Percentiles rank a stretch among this genome's conserved stretches.
phyloP scores from a whole-genome alignment of 2,888 invertebrate species.

The Ornithoptera priamus region DNA sequence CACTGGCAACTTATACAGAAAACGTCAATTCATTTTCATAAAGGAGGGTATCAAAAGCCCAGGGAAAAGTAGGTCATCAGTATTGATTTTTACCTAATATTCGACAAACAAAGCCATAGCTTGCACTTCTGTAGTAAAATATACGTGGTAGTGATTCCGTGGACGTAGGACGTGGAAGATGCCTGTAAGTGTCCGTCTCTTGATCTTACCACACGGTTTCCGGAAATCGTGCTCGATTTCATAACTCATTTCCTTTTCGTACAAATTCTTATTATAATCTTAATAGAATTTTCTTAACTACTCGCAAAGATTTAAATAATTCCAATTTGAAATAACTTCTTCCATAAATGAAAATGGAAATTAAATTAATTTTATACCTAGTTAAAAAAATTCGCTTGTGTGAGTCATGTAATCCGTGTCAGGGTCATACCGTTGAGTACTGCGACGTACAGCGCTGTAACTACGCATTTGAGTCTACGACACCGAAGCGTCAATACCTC shows the following conservation, averaged over 20 bases:
- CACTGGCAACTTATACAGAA: constrained; percentile 17
- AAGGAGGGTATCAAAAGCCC: constrained; percentile 39
- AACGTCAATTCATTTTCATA: constrained; percentile 41
- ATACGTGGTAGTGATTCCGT: constrained; percentile 47
- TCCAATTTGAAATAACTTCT: constrained; percentile 8
- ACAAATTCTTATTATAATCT: constrained; percentile 31
- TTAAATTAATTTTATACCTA: constrained; percentile 8
- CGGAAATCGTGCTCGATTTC: constrained; percentile 47
- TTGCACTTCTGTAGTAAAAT: constrained; percentile 44
- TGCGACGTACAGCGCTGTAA: constrained; percentile 36
- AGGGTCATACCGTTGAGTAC: constrained; percentile 48
- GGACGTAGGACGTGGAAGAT: constrained; percentile 52
- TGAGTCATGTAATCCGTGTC: constrained; percentile 52
- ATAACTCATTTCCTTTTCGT: constrained; percentile 42
- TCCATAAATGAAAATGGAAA: neutral
- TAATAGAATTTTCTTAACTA: neutral
- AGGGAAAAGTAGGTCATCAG: constrained; percentile 66
- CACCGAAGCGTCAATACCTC: constrained; percentile 31
- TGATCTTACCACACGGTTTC: constrained; percentile 55
- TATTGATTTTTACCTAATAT: constrained; percentile 70
- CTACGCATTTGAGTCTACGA: constrained; percentile 42
- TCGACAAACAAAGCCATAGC: constrained; percentile 58
- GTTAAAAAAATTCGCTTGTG: constrained; percentile 31
- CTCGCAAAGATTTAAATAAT: neutral
- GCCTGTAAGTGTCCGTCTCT: constrained; percentile 62